Evolutionary conservation across 2,888 invertebrate genomes (phyloP), one percentile per base, ranked within the genome.

Genomic region (Caenorhabditis imperialis): DNA sequence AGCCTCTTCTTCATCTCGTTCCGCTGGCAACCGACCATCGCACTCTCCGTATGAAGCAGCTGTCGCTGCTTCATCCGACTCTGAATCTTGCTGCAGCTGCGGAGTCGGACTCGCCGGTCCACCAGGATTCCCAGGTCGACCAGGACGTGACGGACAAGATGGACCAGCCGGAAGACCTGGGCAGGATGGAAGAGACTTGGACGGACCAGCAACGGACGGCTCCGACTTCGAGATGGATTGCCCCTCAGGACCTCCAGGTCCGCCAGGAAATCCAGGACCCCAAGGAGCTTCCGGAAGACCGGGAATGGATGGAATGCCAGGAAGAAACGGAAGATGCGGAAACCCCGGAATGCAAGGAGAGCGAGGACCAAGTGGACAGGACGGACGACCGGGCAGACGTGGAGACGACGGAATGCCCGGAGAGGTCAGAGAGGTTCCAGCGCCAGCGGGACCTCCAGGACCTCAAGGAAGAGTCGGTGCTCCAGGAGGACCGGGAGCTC

Each of bases 321-420:
- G 81, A 47, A 62, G 75, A 50, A 67, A 78, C 54, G 79, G 81
- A 61, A 47, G 62, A 37, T 70, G 77, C 22, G 81, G 81, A 54
- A 30, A 50, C 3, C 63, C 76, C 10, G 79, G 79, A 37, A 48
- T 65, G 33, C 77, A 77, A 45, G 79, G 79, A 37, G 69, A 62
- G 22, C 54, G 72, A 18, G 79, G 79, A 42, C 63, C 63, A 20
- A 55, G 65, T 20, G 79, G 79, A 58, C 61, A 71, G 7, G 57
- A 67, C 44, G 76, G 77, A 27, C 33, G 50, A 7, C 53, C 75
- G 7, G 79, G 78, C 57, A 50, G 55, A 44, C 45, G 48, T 30
- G 78, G 78, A 62, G 57, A 61, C 5, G 55, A 65, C n/a, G 78
- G 78, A 33, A 30, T 16, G 7, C 65, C 75, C 0, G 78, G 78